Percentiles rank a stretch among this genome's conserved stretches.
phyloP scores from a whole-genome alignment of 2,888 invertebrate genomes.

The Bombyx huttoni region DNA sequence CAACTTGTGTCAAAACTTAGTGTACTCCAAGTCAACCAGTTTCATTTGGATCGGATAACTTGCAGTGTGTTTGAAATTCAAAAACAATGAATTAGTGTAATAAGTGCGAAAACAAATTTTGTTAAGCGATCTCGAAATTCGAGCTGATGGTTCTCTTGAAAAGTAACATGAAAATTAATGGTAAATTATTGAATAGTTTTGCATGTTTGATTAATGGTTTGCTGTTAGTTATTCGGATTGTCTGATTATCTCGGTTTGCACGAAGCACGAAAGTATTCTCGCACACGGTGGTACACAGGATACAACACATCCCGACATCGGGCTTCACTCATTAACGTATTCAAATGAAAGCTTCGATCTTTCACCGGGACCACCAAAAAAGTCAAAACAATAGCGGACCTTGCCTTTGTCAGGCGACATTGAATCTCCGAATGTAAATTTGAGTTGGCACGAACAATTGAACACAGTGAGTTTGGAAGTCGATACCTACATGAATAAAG shows the following conservation, averaged over 20 bases:
- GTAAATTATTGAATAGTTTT: slow-evolving; percentile 51
- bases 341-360: slow-evolving; percentile 44
- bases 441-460: slow-evolving; percentile 57
- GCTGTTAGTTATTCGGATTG: slow-evolving; percentile 42
- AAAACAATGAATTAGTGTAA: slow-evolving; percentile 39
- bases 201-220: slow-evolving; percentile 44
- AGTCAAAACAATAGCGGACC: slow-evolving; percentile 63
- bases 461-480: slow-evolving; percentile 56
- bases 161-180: slow-evolving; percentile 69
- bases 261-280: slow-evolving; percentile 41
- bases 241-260: slow-evolving; percentile 65
- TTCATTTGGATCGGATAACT: slow-evolving; percentile 45
- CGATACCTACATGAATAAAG: slow-evolving; percentile 48
- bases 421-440: slow-evolving; percentile 65
- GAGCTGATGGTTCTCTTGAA: slow-evolving; percentile 68
- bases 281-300: slow-evolving; percentile 26
- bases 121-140: slow-evolving; percentile 32
- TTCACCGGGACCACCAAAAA: slow-evolving; percentile 57
- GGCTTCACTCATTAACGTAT: slow-evolving; percentile 37
- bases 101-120: slow-evolving; percentile 31
- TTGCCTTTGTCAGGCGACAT: slow-evolving; percentile 56
- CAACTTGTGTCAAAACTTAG: slow-evolving; percentile 53
- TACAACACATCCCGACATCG: slow-evolving; percentile 20
- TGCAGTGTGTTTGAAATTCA: slow-evolving; percentile 59
- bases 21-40: slow-evolving; percentile 29